phyloP scores from a whole-genome alignment of 35 echinoderm and acorn worm genomes.

The Chiridota heheva region DNA sequence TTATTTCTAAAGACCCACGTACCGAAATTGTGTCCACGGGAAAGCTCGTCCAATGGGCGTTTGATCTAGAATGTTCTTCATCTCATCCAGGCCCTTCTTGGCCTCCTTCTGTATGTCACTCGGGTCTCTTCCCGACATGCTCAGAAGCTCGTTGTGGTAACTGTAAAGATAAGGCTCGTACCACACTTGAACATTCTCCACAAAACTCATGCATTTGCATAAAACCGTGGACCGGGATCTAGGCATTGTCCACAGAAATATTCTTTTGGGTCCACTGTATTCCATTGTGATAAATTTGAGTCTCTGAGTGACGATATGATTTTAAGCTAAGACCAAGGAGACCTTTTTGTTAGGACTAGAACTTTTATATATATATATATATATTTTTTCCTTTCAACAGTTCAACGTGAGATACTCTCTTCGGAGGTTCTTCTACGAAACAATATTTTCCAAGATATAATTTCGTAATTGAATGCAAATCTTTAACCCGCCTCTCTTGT shows the following conservation, averaged over 20 bases:
- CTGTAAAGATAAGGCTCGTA: conserved; percentile 50
- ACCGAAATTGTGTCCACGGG: conserved; percentile 41
- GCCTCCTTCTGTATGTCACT: conserved; percentile 35
- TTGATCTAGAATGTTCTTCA: conserved; percentile 19
- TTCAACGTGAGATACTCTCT: too few relatives aligned
- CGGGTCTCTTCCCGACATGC: not conserved
- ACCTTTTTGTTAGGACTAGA: too few relatives aligned
- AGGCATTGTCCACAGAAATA: conserved; percentile 47
- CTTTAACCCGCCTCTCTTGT: too few relatives aligned
- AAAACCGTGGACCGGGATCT: conserved; percentile 43
- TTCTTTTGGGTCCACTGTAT: conserved; percentile 11
- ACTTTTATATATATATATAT: too few relatives aligned
- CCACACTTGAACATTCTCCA: conserved; percentile 45
- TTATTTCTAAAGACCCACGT: too few relatives aligned
- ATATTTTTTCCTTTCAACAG: too few relatives aligned
- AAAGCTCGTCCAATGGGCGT: conserved; percentile 19
- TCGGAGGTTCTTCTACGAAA: too few relatives aligned
- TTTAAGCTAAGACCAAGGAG: too few relatives aligned
- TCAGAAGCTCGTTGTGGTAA: conserved; percentile 40
- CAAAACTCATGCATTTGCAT: conserved; percentile 41
- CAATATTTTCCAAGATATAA: too few relatives aligned
- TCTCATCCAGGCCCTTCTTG: conserved; percentile 11
- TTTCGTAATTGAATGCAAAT: too few relatives aligned
- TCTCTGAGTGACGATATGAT: too few relatives aligned
- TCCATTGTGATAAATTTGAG: too few relatives aligned